A percentile compares a stretch with the other conserved stretches of the same genome.
Conservation (phyloP, 2,113 vertebrate species). For the Chlamydotis undulata region DNA sequence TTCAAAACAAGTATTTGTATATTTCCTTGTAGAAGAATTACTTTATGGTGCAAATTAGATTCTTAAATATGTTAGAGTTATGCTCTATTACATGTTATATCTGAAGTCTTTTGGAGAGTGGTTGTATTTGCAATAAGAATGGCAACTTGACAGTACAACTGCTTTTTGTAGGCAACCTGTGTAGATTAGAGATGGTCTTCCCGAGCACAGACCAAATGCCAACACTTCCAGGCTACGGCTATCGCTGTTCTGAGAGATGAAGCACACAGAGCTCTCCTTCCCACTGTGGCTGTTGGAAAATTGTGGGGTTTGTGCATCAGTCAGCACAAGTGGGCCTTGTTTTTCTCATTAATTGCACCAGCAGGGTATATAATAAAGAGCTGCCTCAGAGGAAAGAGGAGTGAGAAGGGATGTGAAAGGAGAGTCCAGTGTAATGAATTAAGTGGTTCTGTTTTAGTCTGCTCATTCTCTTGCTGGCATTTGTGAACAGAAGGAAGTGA, state of each 20-base stretch:
- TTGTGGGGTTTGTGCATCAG: not conserved
- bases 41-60: not conserved
- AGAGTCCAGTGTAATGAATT: not conserved
- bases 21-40: not conserved
- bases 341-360: slow-evolving; percentile 42
- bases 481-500: not conserved
- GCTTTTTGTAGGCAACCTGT: not conserved
- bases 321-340: not conserved
- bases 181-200: not conserved
- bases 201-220: not conserved
- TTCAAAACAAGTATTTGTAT: not conserved
- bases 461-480: not conserved
- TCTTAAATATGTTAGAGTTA: not conserved
- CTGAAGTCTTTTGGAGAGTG: not conserved
- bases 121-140: not conserved
- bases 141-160: not conserved
- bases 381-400: not conserved
- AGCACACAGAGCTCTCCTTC: not conserved
- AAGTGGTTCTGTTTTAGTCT: not conserved
- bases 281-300: not conserved
- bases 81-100: not conserved
- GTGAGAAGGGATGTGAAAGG: not conserved
- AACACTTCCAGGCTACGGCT: not conserved
- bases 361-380: not conserved
- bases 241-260: not conserved